Evolutionary conservation across 2,113 vertebrate genomes (phyloP), one percentile per base, ranked within the genome.

Genomic region (Cromileptes altivelis): DNA sequence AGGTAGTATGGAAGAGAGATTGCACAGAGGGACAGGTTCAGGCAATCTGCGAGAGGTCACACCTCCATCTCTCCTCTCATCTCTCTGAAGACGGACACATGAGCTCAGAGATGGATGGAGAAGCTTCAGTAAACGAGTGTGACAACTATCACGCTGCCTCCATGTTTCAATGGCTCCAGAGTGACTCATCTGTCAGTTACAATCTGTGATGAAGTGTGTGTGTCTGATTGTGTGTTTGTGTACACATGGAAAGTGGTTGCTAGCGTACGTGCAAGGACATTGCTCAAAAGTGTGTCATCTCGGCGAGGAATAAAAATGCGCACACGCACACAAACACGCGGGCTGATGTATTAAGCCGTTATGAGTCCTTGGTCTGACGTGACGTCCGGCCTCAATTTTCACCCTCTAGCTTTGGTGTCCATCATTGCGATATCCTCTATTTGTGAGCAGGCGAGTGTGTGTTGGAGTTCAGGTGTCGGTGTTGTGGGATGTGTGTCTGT

Each of bases 371-470:
- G 83, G 86, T 75, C 75, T 90, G 89, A 90, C 80, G 63, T 63
- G 78, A 75, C 23, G 87, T 79, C 72, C 42, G 57, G 85, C 84
- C 80, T 93, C 91, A 91, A 94, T 94, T 93, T 91, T 92, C 82
- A 85, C 83, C 90, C 77, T 89, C 78, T 56, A 63, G 82, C 85
- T 86, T 80, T 65, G 60, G 78, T 86, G 88, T 87, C 88, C 80
- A 81, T 89, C 88, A 92, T 42, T 27, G 56, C 78, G 75, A 55
- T 69, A 53, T 86, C 75, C 64, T 75, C 55, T 19, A 27, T 83
- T 76, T 86, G 72, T 49, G 78, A 75, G 75, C 23, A 45, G 57
- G 69, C 42, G 57, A 23, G 80, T 75, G 70, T 84, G 75, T 53
- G 81, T 79, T 58, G 23, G 75, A 58, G 75, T 53, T 72, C 18